Evolutionary conservation across 2,888 invertebrate genomes (phyloP), one percentile per base, ranked within the genome.

Genomic region (Pseudoips prasinana): DNA sequence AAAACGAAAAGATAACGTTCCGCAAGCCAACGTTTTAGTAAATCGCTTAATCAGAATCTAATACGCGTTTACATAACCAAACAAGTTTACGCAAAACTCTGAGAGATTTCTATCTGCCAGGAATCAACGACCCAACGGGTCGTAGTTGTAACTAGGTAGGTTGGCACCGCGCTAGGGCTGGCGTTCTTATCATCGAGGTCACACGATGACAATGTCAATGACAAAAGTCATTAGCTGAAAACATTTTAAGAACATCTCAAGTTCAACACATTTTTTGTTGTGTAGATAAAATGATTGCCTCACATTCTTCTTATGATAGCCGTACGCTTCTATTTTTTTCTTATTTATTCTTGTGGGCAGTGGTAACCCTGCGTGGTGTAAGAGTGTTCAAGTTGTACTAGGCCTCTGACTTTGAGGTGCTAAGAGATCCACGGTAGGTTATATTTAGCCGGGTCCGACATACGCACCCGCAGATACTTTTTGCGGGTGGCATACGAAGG

Each of bases 1-100:
- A 40, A 29, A 36, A 33, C 14, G 14, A 22, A 35, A 26, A 17
- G 6, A 6, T 18, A 23, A 29, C 39, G 41, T 47, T 39, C 25
- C 23, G 9, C 19, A 39, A 37, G 10, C 30, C 7, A 20, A 9
- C 20, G 20, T 39, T 49, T 42, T 45, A 52, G 38, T 40, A 39
- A 55, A 58, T 47, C 32, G 35, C 55, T 55, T 46, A 52, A 52
- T 55, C 49, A 49, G 42, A 49, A 49, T 55, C 44, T 49, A 46
- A 52, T 36, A 46, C 46, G 39, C 44, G 39, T 46, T 52, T 40
- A 46, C 49, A 46, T 48, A 55, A 55, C 39, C 52, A 39, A 55
- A 52, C 52, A 39, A 49, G 55, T 55, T 52, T 46, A 44, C 48
- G 52, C 44, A 33, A 55, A 54, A 44, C 52, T 42, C 52, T 29